Evolutionary conservation across 2,113 vertebrate genomes (phyloP).

Genomic region (Microcebus jonahi): DNA sequence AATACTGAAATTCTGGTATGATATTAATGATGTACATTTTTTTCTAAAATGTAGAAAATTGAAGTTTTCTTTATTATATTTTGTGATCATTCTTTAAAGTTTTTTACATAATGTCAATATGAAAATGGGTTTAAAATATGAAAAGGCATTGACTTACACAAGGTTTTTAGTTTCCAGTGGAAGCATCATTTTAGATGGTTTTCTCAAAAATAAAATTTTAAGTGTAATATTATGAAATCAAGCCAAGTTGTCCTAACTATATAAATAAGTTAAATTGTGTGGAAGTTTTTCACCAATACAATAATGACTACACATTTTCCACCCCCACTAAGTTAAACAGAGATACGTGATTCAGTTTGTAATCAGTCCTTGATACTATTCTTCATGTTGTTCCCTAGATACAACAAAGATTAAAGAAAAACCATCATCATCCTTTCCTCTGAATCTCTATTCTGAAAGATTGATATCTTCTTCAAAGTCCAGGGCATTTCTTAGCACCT

Average conservation of each 20-base stretch:
- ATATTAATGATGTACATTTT: not conserved
- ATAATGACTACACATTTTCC: not conserved
- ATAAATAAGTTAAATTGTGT: not conserved
- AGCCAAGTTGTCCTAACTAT: not conserved
- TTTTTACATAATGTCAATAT: not conserved
- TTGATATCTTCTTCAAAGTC: not conserved
- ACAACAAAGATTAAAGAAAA: not conserved
- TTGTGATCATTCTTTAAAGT: not conserved
- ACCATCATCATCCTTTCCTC: not conserved
- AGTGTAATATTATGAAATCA: not conserved
- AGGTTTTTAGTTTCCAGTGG: not conserved
- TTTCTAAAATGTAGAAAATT: not conserved
- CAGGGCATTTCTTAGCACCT: not conserved
- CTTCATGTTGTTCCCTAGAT: not conserved
- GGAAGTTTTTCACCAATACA: not conserved
- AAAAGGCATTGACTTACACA: not conserved
- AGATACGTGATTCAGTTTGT: not conserved
- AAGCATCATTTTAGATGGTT: not conserved
- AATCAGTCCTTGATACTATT: not conserved
- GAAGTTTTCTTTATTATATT: not conserved
- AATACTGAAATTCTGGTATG: not conserved
- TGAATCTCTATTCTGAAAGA: not conserved
- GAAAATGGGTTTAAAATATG: not conserved
- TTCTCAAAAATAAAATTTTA: conserved; percentile 2
- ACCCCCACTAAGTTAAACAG: not conserved